phyloP scores from a whole-genome alignment of 2,888 invertebrate species.

The Cyrtodaria siliqua region DNA sequence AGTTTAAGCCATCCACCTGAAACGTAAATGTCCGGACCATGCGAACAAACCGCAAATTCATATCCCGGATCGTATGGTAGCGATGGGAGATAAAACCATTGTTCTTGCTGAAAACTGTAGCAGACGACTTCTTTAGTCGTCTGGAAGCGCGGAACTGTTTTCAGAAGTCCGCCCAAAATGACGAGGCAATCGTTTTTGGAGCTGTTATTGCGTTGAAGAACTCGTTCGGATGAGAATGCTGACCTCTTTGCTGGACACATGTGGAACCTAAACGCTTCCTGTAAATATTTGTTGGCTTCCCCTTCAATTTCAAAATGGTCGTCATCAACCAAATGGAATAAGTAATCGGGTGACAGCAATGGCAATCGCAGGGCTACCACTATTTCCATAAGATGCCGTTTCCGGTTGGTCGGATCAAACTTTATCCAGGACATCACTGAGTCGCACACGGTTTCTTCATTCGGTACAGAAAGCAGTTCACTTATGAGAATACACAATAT shows the following conservation, averaged over 20 bases:
- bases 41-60: conserved; percentile 76
- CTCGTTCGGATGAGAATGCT: conserved; percentile 65
- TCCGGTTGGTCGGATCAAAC: conserved; percentile 88
- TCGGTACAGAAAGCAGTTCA: conserved; percentile 94
- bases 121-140: conserved; percentile 77
- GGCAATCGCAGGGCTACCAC: conserved; percentile 76
- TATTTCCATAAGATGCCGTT: conserved; percentile 86
- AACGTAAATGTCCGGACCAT: conserved; percentile 74
- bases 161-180: conserved; percentile 73
- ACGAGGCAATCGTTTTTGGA: conserved; percentile 73
- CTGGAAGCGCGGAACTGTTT: conserved; percentile 72
- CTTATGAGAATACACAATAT: conserved; percentile 91
- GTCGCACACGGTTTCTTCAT: conserved; percentile 93
- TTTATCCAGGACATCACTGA: conserved; percentile 91
- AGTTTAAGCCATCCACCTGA: conserved; percentile 78
- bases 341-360: conserved; percentile 74
- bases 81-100: conserved; percentile 76
- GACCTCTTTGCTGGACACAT: conserved; percentile 71
- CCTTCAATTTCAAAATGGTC: conserved; percentile 53
- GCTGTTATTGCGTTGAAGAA: conserved; percentile 67
- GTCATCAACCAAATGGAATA: conserved; percentile 69
- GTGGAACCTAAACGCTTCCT: conserved; percentile 76
- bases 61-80: conserved; percentile 78
- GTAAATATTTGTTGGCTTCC: conserved; percentile 61
- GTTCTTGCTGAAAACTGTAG: conserved; percentile 75